Evolutionary conservation across 2,113 vertebrate genomes (phyloP).

Genomic region (Trogon melanurus): DNA sequence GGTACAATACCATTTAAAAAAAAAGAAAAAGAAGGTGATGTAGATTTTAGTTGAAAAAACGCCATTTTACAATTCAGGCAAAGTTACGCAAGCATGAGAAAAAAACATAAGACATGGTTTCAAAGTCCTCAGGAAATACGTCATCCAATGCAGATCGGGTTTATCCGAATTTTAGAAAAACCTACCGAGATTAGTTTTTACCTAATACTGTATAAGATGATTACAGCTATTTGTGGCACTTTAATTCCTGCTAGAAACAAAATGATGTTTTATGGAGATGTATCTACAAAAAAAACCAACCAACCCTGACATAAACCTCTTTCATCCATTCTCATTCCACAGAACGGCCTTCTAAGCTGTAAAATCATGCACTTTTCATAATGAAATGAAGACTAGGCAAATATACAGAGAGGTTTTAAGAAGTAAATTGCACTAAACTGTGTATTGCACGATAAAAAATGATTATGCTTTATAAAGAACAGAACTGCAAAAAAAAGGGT

Average conservation of each 20-base stretch:
- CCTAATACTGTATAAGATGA: constrained; percentile 89
- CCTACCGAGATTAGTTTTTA: constrained; percentile 82
- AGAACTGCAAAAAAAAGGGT: not conserved
- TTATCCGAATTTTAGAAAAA: constrained; percentile 75
- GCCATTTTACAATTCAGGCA: not conserved
- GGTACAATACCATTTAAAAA: not conserved
- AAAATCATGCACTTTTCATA: constrained; percentile 60
- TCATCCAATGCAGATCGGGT: constrained; percentile 40
- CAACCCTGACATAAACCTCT: constrained; percentile 53
- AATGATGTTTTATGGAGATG: constrained; percentile 75
- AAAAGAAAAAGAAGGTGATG: not conserved
- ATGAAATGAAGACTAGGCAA: constrained; percentile 40
- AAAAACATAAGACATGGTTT: not conserved
- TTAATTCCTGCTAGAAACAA: constrained; percentile 79
- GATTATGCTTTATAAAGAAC: not conserved
- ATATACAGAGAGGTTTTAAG: not conserved
- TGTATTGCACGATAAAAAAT: not conserved
- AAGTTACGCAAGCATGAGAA: not conserved
- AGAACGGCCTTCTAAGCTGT: constrained; percentile 50
- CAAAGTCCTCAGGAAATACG: constrained; percentile 58
- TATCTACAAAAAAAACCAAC: constrained; percentile 17
- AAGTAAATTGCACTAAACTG: not conserved
- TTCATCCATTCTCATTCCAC: constrained; percentile 49
- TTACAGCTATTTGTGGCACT: constrained; percentile 89
- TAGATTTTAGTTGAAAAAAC: not conserved